These are phyloP conservation scores for Rhynchomys soricoides DNA, from an alignment of 2,113 vertebrate genomes.

Conservation along the genomic window DNA sequence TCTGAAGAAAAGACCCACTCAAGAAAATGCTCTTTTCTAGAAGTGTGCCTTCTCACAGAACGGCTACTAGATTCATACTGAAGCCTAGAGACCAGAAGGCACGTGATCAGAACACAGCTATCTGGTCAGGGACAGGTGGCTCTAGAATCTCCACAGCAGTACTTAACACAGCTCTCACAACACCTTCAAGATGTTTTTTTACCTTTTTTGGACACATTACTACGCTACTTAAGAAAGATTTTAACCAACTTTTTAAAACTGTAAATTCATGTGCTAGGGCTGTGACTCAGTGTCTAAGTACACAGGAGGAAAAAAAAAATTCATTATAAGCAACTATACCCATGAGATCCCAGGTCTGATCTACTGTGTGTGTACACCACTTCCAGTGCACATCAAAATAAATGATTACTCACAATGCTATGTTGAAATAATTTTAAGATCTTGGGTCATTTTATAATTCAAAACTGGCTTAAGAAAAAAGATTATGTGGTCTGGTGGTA, in stretches of 20 bases:
- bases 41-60: conserved; percentile 2
- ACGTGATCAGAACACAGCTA: neutral
- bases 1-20: neutral
- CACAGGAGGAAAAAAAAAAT: neutral
- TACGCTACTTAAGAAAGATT: neutral
- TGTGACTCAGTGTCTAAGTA: neutral
- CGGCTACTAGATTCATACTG: neutral
- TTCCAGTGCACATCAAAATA: conserved; percentile 8
- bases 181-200: neutral
- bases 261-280: neutral
- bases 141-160: neutral
- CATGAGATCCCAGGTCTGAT: neutral
- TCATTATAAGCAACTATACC: neutral
- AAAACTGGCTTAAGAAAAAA: conserved; percentile 7
- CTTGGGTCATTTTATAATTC: conserved; percentile 21
- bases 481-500: neutral
- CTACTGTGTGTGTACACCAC: neutral
- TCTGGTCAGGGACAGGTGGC: neutral
- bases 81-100: neutral
- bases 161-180: neutral
- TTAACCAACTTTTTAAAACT: conserved; percentile 1
- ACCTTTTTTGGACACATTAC: neutral
- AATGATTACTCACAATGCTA: neutral
- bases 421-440: neutral
- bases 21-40: neutral